A percentile compares a stretch with the other conserved stretches of the same genome.
These are phyloP conservation scores for Drosophila ficusphila DNA, from an alignment of 1,140 invertebrate species.

Conservation along the genomic window DNA sequence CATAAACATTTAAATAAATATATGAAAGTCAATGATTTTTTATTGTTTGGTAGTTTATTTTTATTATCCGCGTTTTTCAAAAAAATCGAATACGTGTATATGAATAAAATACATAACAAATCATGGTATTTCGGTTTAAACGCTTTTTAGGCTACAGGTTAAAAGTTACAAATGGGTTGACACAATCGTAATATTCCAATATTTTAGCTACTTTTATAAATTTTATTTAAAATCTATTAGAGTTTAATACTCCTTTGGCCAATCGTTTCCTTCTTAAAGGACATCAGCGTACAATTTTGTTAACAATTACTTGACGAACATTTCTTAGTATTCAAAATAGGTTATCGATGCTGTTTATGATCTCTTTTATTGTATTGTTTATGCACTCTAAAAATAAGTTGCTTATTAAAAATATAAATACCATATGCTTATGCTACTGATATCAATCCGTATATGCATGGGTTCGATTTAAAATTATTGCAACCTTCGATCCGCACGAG, in stretches of 20 bases:
- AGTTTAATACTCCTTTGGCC: slow-evolving; percentile 47
- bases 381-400: slow-evolving; percentile 46
- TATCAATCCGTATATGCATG: slow-evolving; percentile 56
- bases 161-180: slow-evolving; percentile 6
- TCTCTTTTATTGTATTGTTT: slow-evolving; percentile 26
- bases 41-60: not conserved
- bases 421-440: slow-evolving; percentile 54
- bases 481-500: slow-evolving; percentile 32
- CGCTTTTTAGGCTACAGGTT: not conserved
- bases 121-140: not conserved
- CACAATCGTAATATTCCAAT: slow-evolving; percentile 22
- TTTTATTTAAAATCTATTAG: slow-evolving; percentile 16
- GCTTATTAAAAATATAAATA: slow-evolving; percentile 68
- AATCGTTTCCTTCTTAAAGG: slow-evolving; percentile 36
- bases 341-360: slow-evolving; percentile 15
- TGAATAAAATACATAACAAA: slow-evolving; percentile 36
- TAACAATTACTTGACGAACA: slow-evolving; percentile 21
- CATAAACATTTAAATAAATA: slow-evolving; percentile 45
- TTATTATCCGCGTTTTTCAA: slow-evolving; percentile 17
- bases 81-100: slow-evolving; percentile 23
- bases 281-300: slow-evolving; percentile 15
- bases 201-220: slow-evolving; percentile 48
- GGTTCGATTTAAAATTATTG: slow-evolving; percentile 56
- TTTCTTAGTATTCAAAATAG: not conserved
- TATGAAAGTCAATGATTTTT: not conserved